phyloP scores from a whole-genome alignment of 2,797 vertebrate genomes.

The Cossypha polioptera region DNA sequence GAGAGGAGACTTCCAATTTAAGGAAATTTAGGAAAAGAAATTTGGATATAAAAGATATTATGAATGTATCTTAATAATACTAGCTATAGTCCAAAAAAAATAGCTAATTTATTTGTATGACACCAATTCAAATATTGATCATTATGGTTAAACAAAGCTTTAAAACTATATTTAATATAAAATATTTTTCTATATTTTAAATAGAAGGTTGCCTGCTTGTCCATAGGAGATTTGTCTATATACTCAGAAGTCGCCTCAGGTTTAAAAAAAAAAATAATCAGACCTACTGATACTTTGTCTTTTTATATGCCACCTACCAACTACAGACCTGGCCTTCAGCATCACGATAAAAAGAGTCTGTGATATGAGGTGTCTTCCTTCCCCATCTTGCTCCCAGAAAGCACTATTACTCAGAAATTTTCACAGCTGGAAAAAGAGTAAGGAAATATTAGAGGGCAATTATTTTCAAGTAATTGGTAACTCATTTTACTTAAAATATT shows the following conservation, averaged over 20 bases:
- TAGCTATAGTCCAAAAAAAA: neutral
- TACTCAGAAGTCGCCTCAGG: neutral
- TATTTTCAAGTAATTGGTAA: neutral
- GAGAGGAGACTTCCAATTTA: neutral
- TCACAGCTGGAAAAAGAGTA: neutral
- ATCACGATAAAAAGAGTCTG: accelerated
- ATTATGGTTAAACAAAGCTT: neutral
- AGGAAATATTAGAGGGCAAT: neutral
- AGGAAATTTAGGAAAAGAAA: neutral
- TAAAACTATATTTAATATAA: neutral
- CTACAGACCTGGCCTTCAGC: neutral
- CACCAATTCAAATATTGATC: neutral
- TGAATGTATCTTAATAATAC: neutral
- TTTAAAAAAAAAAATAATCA: neutral
- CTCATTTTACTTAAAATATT: neutral
- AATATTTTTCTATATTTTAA: neutral
- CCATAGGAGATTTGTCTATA: neutral
- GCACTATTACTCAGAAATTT: neutral
- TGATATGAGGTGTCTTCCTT: neutral
- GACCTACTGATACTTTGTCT: neutral
- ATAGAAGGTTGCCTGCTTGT: neutral
- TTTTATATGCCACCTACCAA: neutral
- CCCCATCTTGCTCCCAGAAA: neutral
- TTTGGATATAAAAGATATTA: neutral
- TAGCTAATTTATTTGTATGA: neutral